A percentile compares a stretch with the other conserved stretches of the same genome.
These are phyloP conservation scores for Zoanthus solanderi DNA, from an alignment of 92 coral and sea anemone genomes.

Conservation along the genomic window DNA sequence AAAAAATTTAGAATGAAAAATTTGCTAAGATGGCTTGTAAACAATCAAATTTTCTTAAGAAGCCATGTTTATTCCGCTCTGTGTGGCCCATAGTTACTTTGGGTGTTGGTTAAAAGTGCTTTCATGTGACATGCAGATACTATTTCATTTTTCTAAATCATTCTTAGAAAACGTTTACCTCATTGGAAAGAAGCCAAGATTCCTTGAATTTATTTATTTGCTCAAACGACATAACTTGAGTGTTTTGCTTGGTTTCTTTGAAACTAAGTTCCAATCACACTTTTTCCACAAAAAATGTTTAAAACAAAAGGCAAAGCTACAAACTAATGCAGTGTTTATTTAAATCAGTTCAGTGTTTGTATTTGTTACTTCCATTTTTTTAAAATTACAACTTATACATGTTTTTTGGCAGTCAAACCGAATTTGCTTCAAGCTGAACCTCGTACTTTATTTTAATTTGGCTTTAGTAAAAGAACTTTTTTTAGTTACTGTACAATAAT, in stretches of 20 bases:
- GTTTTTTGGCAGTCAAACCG: no score
- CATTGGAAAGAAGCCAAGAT: constrained; percentile 29
- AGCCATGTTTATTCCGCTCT: not conserved
- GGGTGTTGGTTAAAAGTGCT: constrained; percentile 19
- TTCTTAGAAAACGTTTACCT: constrained; percentile 3
- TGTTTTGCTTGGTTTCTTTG: not conserved
- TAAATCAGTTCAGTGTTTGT: no score
- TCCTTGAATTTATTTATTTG: constrained; percentile 2
- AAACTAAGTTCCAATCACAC: not conserved
- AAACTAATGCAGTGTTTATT: no score
- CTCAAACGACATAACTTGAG: not conserved
- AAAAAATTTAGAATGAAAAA: not conserved
- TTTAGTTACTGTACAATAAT: no score
- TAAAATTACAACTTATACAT: no score
- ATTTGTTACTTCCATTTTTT: no score
- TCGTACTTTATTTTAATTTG: no score
- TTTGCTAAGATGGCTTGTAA: not conserved
- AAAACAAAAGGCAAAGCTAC: no score
- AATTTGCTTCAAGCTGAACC: no score
- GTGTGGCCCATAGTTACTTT: not conserved
- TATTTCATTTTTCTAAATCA: not conserved
- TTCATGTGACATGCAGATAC: constrained; percentile 20
- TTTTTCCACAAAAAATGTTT: not conserved
- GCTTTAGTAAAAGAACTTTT: no score
- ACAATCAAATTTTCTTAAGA: not conserved